Conservation (phyloP, 1,140 invertebrate species). For the Papilio polytes region DNA sequence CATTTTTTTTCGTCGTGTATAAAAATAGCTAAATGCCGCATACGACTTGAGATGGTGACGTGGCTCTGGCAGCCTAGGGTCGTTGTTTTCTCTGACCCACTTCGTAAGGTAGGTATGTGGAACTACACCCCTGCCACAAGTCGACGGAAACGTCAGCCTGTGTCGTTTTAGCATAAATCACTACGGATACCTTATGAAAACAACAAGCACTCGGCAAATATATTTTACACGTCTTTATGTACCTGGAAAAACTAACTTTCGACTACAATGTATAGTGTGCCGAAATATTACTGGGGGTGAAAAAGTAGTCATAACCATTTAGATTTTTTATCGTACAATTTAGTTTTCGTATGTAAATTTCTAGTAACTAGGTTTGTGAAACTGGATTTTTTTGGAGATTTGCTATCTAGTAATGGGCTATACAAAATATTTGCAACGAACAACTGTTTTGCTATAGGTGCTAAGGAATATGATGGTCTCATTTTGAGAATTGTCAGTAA, state of each 20-base stretch:
- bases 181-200: slow-evolving; percentile 25
- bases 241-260: background rate
- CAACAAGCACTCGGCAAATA: slow-evolving; percentile 11
- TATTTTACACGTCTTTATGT: background rate
- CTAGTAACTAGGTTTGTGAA: no score
- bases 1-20: background rate
- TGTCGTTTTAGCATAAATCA: slow-evolving; percentile 30
- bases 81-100: slow-evolving; percentile 39
- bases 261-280: background rate
- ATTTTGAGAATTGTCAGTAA: no score
- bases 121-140: slow-evolving; percentile 28
- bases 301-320: no score
- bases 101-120: slow-evolving; percentile 23
- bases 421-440: no score
- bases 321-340: no score
- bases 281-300: background rate
- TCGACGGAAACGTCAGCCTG: slow-evolving; percentile 33
- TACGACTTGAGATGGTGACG: slow-evolving; percentile 9
- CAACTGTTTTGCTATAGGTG: no score
- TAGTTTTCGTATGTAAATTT: no score
- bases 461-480: no score
- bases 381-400: no score
- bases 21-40: slow-evolving; percentile 9
- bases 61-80: slow-evolving; percentile 11
- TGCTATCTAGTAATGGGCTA: no score